Conservation (phyloP, 2,888 invertebrate genomes). For the Polydrusus cervinus region DNA sequence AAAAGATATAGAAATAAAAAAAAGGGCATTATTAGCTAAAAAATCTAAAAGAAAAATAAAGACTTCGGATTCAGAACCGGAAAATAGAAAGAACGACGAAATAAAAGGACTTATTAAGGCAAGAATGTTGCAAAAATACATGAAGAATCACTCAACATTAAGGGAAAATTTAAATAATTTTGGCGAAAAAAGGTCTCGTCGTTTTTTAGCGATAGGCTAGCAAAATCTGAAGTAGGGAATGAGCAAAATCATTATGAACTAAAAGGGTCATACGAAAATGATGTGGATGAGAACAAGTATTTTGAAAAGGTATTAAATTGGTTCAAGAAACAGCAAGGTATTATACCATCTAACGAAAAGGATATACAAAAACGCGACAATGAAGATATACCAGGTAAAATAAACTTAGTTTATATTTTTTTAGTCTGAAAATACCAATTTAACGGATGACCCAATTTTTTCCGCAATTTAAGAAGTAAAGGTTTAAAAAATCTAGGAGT, state of each 20-base stretch:
- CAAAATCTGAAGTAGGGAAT: constrained; percentile 45
- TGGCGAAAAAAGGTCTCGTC: constrained; percentile 17
- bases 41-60: constrained; percentile 28
- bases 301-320: background rate
- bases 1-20: background rate
- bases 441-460: too few species aligned
- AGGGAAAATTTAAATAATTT: constrained; percentile 18
- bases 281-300: constrained; percentile 9
- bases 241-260: constrained; percentile 1
- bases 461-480: too few species aligned
- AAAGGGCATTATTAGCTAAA: background rate
- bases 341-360: background rate
- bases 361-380: constrained; percentile 14
- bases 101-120: constrained; percentile 42
- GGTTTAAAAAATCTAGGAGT: too few species aligned
- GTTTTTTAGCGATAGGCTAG: constrained; percentile 50
- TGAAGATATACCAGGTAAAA: background rate
- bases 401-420: too few species aligned
- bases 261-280: constrained; percentile 1
- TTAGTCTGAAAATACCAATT: too few species aligned
- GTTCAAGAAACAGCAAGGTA: background rate
- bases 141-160: constrained; percentile 1
- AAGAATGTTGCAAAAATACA: constrained; percentile 35
- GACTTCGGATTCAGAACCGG: background rate
- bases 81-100: constrained; percentile 30